Conservation (phyloP, 1,140 invertebrate species). For the Camponotus pennsylvanicus region DNA sequence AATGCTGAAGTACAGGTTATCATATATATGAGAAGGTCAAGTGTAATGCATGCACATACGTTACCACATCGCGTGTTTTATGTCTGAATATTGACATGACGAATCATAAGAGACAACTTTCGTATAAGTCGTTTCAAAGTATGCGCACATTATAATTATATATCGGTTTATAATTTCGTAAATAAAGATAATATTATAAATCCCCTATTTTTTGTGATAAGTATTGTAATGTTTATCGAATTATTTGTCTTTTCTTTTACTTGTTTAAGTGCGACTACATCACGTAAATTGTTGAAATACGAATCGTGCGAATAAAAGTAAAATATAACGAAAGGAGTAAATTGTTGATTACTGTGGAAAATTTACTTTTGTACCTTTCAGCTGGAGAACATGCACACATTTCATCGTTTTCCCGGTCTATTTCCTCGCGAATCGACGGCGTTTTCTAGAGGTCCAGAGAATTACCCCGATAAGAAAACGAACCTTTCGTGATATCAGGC, state of each 20-base stretch:
- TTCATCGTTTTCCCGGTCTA: slow-evolving; percentile 43
- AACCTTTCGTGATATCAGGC: neutral
- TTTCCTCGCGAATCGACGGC: neutral
- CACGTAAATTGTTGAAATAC: neutral
- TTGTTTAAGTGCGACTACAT: neutral
- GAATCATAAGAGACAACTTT: neutral
- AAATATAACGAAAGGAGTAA: slow-evolving; percentile 11
- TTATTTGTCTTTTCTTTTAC: neutral
- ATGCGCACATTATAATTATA: neutral
- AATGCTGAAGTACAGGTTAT: slow-evolving; percentile 21
- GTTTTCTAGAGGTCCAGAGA: neutral
- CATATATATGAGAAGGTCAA: slow-evolving; percentile 37
- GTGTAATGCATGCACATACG: neutral
- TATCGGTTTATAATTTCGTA: neutral
- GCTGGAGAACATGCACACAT: slow-evolving; percentile 21
- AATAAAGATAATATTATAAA: neutral
- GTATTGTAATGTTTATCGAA: too few relatives aligned
- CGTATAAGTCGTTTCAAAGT: neutral
- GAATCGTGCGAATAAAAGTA: slow-evolving; percentile 6
- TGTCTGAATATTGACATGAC: neutral
- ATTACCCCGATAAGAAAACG: neutral
- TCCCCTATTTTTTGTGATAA: too few relatives aligned
- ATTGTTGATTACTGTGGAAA: neutral
- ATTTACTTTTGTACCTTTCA: slow-evolving; percentile 32
- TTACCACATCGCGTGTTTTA: slow-evolving; percentile 18